Base-by-base conservation (phyloP, 2,113 vertebrate species). In the Salminus brasiliensis region DNA sequence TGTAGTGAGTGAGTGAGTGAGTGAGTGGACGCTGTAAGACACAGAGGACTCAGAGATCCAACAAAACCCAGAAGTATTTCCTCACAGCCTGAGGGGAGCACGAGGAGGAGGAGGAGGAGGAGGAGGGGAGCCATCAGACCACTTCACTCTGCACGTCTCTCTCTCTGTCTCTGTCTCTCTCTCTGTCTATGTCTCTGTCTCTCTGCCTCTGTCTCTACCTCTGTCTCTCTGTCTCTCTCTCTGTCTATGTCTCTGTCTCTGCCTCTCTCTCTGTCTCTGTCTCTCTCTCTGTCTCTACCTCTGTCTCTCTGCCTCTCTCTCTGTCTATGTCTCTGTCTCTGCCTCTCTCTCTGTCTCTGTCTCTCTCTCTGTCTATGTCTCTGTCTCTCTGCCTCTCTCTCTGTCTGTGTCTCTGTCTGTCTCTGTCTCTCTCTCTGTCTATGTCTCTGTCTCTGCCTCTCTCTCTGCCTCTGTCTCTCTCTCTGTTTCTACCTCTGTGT, bases 51-150 rank as follows among this genome's bases (percentile, higher is more conserved):
- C 29, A 45, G 30, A 43, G 25, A 74, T 4, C 29, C 60, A 69
- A 57, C 45, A 3, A 49, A 66, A 79, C 41, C 70, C 23, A 63
- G 3, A 49, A 6, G n/a, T 36, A 70, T 72, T 79, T 47, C 30
- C 59, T n/a, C 5, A 30, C n/a, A 39, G 23, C 32, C 32, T 39
- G 49, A 30, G 53, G 53, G 52, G 1, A n/a, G 13, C 47, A 69
- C 16, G 39, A 45, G 43, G 43, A 70, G 3, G 25, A n/a, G 52
- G 52, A 8, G 11, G 10, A n/a, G n/a, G n/a, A n/a, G n/a, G n/a
- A n/a, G n/a, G n/a, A n/a, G n/a, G 7, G 52, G n/a, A 55, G n/a
- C n/a, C n/a, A 4, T 8, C 7, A 11, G 4, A 11, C 10, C 52
- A 8, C 8, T 23, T 53, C 5, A 53, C 52, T 53, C 52, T 23